Evolutionary conservation across 2,797 vertebrate species (phyloP), one percentile per base, ranked within the genome.

Genomic region (Enteromius fasciolatus): DNA sequence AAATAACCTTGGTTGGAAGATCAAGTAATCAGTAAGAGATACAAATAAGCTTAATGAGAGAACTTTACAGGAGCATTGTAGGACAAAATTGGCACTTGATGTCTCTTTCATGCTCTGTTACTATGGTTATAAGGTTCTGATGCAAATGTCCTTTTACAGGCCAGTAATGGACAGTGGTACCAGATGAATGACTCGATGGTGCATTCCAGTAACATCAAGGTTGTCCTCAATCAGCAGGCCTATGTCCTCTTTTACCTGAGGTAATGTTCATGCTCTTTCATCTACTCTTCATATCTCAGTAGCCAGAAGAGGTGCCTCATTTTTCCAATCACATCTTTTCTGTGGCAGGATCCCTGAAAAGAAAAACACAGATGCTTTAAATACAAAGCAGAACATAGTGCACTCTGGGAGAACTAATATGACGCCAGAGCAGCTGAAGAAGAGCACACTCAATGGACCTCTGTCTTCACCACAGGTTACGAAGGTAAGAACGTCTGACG

Each of bases 161-260:
- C 97, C 11, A 98, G 98, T 91, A 99, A 95, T 0, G 97, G 98
- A 18, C 97, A 98, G 89, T 98, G 97, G 97, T 99, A 98, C 89
- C 97, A 99, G 88, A 99, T 98, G 98, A 99, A 99, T 0, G 97
- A 99, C 87, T 96, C 96, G 0, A 90, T 96, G 90, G 98, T 98
- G 78, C 96, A 97, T 73, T 92, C 93, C 52, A 99, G 97, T 92
- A 99, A 96, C 88, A 96, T 98, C 93, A 98, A 99, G 90, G 98
- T 97, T 77, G 98, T 98, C 18, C 94, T 99, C 87, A 98, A 97
- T 92, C 98, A 99, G 92, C 97, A 99, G 92, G 98, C 98, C 23
- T 99, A 99, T 0, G 91, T 99, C 80, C 96, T 99, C 48, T 99
- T 99, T 92, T 99, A 99, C 81, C 88, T 98, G 90, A 95, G 97